Base-by-base conservation (phyloP, 2,113 vertebrate species). In the Tautogolabrus adspersus region DNA sequence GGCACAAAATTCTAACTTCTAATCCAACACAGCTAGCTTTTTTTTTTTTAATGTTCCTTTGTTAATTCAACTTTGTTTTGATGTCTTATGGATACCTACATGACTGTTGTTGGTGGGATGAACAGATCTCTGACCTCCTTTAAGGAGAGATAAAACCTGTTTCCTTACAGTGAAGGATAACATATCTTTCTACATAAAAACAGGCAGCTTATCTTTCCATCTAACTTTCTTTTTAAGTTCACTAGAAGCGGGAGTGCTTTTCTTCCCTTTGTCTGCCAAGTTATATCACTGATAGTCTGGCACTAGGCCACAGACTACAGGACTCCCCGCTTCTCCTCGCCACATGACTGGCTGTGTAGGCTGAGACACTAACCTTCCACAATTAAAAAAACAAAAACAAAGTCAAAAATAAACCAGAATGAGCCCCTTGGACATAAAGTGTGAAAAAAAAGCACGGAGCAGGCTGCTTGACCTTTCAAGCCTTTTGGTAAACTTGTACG, bases 391-490 rank as follows among this genome's bases (percentile, higher is more conserved):
- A 56, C 44, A 18, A 49, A 87, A 64, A 64, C 81, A 83, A 87
- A 76, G 72, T 69, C 59, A 60, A 73, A 88, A 91, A 82, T 64
- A 83, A 85, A 84, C 68, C 37, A 67, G 34, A 83, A 91, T 87
- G 40, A 90, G 84, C 87, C 88, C 71, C 62, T 71, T 38, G 86
- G 88, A 84, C 34, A 86, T 79, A 66, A 88, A 75, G 85, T 85
- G 81, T 84, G 76, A 76, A 49, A 84, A 75, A 72, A 72, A 65
- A 64, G 72, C 59, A 79, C 64, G 37, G 64, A 92, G 66, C 86
- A 74, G 75, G 67, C 83, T 77, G 60, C 22, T 58, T 94, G 94
- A 93, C 94, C 94, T 94, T 94, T 94, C 66, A 69, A 88, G 87
- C 83, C 65, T 84, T 88, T 90, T 92, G 81, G 87, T 92, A 89